Conservation (phyloP, 2,797 vertebrate genomes). For the Dermochelys coriacea region DNA sequence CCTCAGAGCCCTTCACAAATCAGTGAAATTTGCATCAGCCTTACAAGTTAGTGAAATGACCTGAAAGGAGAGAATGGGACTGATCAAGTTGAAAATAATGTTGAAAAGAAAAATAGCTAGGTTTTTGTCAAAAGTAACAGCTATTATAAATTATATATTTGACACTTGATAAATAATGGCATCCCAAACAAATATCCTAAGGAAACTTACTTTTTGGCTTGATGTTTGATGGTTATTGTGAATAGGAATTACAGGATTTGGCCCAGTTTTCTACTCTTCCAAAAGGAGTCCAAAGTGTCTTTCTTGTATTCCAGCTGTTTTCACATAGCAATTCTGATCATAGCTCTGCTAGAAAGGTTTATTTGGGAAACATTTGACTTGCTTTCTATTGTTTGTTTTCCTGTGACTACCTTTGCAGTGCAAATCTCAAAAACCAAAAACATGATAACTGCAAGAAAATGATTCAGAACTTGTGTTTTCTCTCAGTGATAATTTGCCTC, state of each 20-base stretch:
- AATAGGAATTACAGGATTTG: constrained; percentile 1
- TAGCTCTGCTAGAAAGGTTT: constrained; percentile 59
- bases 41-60: constrained; percentile 39
- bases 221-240: not conserved
- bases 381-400: constrained; percentile 36
- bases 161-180: constrained; percentile 39
- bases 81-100: constrained; percentile 9
- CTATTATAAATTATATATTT: constrained; percentile 26
- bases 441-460: constrained; percentile 58
- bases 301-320: constrained; percentile 62
- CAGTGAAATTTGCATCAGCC: constrained; percentile 42
- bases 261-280: constrained; percentile 19
- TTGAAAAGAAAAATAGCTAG: constrained; percentile 8
- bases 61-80: constrained; percentile 2
- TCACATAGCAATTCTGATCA: constrained; percentile 64
- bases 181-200: not conserved
- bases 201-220: constrained; percentile 28
- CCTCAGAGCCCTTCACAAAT: constrained; percentile 47
- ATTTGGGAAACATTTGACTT: constrained; percentile 63
- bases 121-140: constrained; percentile 44
- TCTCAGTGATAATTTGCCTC: constrained; percentile 56
- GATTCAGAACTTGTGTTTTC: constrained; percentile 67
- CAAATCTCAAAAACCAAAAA: constrained; percentile 57
- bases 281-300: constrained; percentile 22
- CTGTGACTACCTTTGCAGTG: constrained; percentile 15